phyloP scores from a whole-genome alignment of 2,888 invertebrate species.

The Callimorpha dominula region DNA sequence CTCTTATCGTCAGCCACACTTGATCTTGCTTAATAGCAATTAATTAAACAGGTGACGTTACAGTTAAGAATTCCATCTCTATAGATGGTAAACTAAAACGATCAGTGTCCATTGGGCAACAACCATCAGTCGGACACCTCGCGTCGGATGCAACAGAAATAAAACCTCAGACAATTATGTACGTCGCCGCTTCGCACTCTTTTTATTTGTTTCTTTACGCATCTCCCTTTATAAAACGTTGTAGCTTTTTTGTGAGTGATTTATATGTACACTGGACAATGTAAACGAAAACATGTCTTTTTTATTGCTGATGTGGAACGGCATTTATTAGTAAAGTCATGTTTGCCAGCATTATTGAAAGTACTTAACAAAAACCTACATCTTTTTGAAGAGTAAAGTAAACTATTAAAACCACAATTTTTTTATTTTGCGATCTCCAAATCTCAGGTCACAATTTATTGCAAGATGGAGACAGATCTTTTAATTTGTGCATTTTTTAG shows the following conservation, averaged over 20 bases:
- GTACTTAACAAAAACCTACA: neutral
- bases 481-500: too few relatives aligned
- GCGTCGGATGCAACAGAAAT: conserved; percentile 60
- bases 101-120: conserved; percentile 52
- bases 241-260: conserved; percentile 58
- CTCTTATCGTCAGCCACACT: neutral
- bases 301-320: conserved; percentile 22
- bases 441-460: too few relatives aligned
- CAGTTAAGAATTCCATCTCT: conserved; percentile 24
- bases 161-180: conserved; percentile 67
- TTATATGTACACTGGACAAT: conserved; percentile 56
- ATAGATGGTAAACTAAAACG: conserved; percentile 45
- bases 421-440: neutral
- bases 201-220: conserved; percentile 52
- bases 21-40: neutral
- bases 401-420: neutral
- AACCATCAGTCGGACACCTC: conserved; percentile 62
- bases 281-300: conserved; percentile 46
- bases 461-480: too few relatives aligned
- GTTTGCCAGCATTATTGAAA: neutral
- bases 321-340: neutral
- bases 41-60: too few relatives aligned
- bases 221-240: conserved; percentile 51
- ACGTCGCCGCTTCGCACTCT: conserved; percentile 56
- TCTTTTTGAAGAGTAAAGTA: neutral